These are phyloP conservation scores for Gastrophryne carolinensis DNA, from an alignment of 2,797 vertebrate species.

Conservation along the genomic window DNA sequence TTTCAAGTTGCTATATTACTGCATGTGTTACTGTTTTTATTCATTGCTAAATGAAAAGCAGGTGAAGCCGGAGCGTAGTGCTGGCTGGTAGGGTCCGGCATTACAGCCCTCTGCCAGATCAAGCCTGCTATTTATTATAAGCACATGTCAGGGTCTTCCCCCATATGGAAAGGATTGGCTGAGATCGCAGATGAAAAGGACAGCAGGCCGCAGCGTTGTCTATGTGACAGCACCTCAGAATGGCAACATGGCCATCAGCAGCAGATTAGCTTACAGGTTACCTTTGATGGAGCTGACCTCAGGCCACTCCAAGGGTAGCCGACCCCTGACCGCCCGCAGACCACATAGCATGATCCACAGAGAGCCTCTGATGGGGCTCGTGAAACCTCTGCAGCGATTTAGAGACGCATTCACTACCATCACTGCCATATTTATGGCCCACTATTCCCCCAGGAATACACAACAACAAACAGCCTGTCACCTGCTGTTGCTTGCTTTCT, in stretches of 20 bases:
- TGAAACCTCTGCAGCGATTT: constrained; percentile 67
- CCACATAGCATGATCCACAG: constrained; percentile 81
- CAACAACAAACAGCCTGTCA: neutral
- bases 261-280: constrained; percentile 81
- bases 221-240: constrained; percentile 64
- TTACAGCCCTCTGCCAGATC: neutral
- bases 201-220: constrained; percentile 53
- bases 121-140: constrained; percentile 43
- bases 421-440: neutral
- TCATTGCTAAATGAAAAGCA: constrained; percentile 14
- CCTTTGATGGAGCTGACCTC: constrained; percentile 77
- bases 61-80: neutral
- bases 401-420: constrained; percentile 41
- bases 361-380: constrained; percentile 62
- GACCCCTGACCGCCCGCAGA: constrained; percentile 86
- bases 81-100: neutral
- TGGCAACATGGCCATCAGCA: constrained; percentile 85
- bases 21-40: too few species aligned
- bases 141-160: neutral
- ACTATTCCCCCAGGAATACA: constrained; percentile 8
- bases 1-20: too few species aligned
- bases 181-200: constrained; percentile 39
- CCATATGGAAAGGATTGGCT: constrained; percentile 42
- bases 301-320: constrained; percentile 80
- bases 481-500: constrained; percentile 19